Conservation (phyloP, 2,888 invertebrate genomes). For the Chrysotoxum bicinctum region DNA sequence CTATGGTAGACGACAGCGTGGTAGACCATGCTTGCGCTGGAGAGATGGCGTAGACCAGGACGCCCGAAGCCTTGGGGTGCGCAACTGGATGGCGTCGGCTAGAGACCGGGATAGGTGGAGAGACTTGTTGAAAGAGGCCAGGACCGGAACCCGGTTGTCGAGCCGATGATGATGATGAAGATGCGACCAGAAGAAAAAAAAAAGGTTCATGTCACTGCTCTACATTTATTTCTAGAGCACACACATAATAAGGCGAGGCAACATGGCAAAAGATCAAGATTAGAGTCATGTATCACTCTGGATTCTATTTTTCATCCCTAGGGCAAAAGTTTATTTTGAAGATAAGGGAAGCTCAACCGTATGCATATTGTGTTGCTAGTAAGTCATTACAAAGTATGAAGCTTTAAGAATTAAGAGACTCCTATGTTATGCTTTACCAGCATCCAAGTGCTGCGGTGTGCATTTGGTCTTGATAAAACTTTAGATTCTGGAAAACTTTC, state of each 20-base stretch:
- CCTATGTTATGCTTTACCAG: background rate
- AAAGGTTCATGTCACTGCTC: constrained; percentile 1
- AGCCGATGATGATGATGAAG: no score
- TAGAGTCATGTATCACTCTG: constrained; percentile 22
- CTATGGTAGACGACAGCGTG: no score
- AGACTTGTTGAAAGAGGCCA: no score
- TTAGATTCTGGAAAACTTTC: background rate
- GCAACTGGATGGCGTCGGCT: no score
- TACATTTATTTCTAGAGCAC: constrained; percentile 18
- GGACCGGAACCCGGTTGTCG: no score
- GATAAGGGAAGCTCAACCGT: constrained; percentile 2
- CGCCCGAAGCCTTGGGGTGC: no score
- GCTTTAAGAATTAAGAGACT: background rate
- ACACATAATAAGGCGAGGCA: constrained; percentile 12
- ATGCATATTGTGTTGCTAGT: background rate
- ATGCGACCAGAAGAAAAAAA: background rate
- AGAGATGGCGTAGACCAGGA: no score
- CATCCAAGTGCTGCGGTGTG: background rate
- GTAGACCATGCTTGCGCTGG: no score
- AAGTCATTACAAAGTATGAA: constrained; percentile 3
- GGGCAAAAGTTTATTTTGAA: constrained; percentile 10
- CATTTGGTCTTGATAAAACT: background rate
- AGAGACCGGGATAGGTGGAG: no score
- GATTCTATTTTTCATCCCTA: constrained; percentile 16
- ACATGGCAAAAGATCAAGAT: constrained; percentile 25